phyloP scores from a whole-genome alignment of 30 jellyfish, hydroid and myxozoan genomes.

The Catostylus mosaicus region DNA sequence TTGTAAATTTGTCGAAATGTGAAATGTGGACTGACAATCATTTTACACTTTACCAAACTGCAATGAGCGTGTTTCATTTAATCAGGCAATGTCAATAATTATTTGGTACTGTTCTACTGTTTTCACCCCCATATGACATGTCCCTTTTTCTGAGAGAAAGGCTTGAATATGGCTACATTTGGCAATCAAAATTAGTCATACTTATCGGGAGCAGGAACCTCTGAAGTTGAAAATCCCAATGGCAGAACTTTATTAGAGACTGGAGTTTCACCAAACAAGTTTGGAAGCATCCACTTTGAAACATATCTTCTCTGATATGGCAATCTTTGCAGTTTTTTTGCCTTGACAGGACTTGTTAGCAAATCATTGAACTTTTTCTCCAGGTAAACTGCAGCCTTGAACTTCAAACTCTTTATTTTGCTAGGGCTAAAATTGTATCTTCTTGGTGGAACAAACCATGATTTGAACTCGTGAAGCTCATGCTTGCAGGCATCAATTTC shows the following conservation, averaged over 20 bases:
- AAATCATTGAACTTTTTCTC: constrained; percentile 4
- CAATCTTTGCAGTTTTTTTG: constrained; percentile 3
- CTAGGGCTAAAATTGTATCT: constrained; percentile 39
- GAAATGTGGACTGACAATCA: background rate
- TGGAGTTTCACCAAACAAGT: constrained; percentile 17
- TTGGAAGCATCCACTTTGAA: constrained; percentile 36
- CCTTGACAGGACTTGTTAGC: constrained; percentile 10
- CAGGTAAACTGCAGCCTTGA: constrained; percentile 22
- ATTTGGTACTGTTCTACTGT: too few species aligned
- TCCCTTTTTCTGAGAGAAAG: background rate
- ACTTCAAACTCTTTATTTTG: constrained; percentile 7
- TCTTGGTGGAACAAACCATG: constrained; percentile 46
- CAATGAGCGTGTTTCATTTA: background rate
- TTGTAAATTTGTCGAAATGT: background rate
- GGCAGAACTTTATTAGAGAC: constrained; percentile 34
- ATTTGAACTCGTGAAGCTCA: constrained; percentile 32
- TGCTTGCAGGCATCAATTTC: constrained; percentile 44
- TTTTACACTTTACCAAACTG: background rate
- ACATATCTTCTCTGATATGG: too few species aligned
- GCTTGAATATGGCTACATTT: background rate
- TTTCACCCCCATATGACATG: too few species aligned
- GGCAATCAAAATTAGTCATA: background rate
- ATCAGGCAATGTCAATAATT: background rate
- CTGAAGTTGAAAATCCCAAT: constrained; percentile 18
- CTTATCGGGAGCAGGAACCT: constrained; percentile 29